Evolutionary conservation across 92 coral and sea anemone genomes (phyloP).

Genomic region (Umimayanthus chanpuru): DNA sequence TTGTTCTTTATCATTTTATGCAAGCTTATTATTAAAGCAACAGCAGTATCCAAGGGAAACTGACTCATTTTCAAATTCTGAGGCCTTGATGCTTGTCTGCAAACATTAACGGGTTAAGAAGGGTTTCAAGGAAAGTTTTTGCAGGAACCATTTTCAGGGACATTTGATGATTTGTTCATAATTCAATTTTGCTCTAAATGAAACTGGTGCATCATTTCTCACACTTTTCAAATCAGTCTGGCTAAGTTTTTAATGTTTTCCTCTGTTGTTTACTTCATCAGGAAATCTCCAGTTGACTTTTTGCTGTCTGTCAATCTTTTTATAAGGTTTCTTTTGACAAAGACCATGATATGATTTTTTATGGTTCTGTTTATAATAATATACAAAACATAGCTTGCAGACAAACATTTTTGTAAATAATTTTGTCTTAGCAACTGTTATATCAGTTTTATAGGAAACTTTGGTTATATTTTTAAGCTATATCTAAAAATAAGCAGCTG

Average conservation of each 20-base stretch:
- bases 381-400: background rate
- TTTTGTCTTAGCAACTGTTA: background rate
- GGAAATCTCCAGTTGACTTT: background rate
- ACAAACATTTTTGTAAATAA: background rate
- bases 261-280: background rate
- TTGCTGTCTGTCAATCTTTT: background rate
- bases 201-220: background rate
- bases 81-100: background rate
- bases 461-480: too few species aligned
- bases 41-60: background rate
- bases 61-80: background rate
- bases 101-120: too few species aligned
- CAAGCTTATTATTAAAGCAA: background rate
- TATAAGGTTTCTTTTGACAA: background rate
- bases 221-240: background rate
- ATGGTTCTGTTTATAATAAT: too few species aligned
- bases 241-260: background rate
- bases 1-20: too few species aligned
- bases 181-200: background rate
- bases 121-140: too few species aligned
- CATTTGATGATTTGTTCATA: background rate
- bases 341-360: too few species aligned
- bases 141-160: too few species aligned
- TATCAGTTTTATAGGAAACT: too few species aligned
- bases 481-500: too few species aligned